Percentiles rank a stretch among this genome's conserved stretches.
Conservation (phyloP, 2,888 invertebrate species). For the Ligdia adustata region DNA sequence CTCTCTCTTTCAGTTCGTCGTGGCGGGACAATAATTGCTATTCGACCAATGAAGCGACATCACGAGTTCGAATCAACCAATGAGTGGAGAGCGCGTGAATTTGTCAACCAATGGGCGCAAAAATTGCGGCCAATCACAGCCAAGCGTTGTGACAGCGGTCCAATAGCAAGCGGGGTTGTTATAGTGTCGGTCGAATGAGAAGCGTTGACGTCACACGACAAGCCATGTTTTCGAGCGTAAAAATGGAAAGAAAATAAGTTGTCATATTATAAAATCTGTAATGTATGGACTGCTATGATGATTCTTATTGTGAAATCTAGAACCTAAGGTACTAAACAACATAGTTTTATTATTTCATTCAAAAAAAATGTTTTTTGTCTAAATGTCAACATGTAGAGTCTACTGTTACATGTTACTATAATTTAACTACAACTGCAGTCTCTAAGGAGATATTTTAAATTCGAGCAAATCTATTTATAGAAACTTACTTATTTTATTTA, state of each 20-base stretch:
- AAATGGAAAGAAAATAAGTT: conserved; percentile 60
- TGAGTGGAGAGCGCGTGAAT: conserved; percentile 7
- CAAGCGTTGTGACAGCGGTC: conserved; percentile 39
- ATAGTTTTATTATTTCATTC: no score
- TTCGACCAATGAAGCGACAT: conserved; percentile 38
- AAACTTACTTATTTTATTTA: no score
- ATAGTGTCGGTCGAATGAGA: conserved; percentile 51
- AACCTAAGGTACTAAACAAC: no score
- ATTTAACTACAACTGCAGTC: no score
- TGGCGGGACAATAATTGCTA: conserved; percentile 91
- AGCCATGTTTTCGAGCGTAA: conserved; percentile 59
- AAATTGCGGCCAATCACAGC: conserved; percentile 33
- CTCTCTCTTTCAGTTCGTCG: conserved; percentile 93
- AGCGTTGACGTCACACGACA: conserved; percentile 57
- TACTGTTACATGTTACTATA: no score
- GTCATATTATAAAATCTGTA: conserved; percentile 28
- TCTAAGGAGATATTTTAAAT: no score
- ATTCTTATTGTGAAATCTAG: no score
- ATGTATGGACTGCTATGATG: no score
- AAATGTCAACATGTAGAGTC: no score
- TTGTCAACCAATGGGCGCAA: conserved; percentile 25
- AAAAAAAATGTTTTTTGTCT: no score
- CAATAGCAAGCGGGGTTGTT: conserved; percentile 51
- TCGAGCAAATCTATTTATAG: no score
- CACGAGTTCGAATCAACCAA: conserved; percentile 13